Evolutionary conservation across 2,888 invertebrate species (phyloP), one percentile per base, ranked within the genome.

Genomic region (Cephonodes hylas): DNA sequence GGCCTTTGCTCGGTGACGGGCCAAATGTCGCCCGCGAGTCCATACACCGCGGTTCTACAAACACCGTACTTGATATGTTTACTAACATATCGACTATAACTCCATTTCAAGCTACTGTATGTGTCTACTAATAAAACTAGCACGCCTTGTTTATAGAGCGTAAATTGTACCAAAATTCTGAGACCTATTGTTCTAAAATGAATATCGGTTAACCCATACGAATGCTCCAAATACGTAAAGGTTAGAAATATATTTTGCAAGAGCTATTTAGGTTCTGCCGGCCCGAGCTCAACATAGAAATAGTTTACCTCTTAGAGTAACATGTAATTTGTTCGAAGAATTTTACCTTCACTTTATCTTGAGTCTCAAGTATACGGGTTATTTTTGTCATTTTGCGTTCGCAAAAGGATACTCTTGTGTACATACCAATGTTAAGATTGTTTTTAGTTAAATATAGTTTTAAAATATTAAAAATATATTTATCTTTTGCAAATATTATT

Each of bases 1-100:
- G 85, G 84, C 88, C 88, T 88, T 84, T 82, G 71, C 66, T 67
- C 72, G 75, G 87, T 81, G 89, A 84, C 94, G 90, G 81, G 93
- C 90, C 62, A 77, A 80, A 81, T 77, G 74, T 77, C 78, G 75
- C 68, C 71, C 34, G 45, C 58, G 63, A 45, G 31, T 27, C 25
- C 61, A 53, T 67, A 65, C 68, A 71, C 66, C 63, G 69, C 66
- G 63, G 67, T 70, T 69, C 66, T 61, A 65, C 34, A 64, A 59
- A 61, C 64, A 66, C 64, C n/a, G n/a, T n/a, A n/a, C n/a, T n/a
- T n/a, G n/a, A n/a, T n/a, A n/a, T 48, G 65, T 64, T 64, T 62
- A 64, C 64, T 58, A 45, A 23, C 8, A 22, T 38, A 38, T 13
- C 13, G 20, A 56, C 20, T 18, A 44, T 44, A 10, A 20, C 44